Conservation (phyloP, 2,888 invertebrate species). For the Campoplex nolae region DNA sequence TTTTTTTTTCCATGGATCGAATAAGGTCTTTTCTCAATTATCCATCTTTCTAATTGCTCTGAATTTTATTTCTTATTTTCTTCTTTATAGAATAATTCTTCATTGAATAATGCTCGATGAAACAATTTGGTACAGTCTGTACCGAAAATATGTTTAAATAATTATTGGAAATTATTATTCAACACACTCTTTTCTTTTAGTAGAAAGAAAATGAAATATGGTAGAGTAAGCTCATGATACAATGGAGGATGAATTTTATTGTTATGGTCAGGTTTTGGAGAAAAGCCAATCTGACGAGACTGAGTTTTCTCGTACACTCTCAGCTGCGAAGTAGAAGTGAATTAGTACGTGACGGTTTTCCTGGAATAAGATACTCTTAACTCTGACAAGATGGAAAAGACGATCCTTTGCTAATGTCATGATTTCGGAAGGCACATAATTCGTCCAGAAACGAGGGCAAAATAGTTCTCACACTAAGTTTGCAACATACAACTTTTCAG, state of each 20-base stretch:
- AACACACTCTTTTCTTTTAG: not conserved
- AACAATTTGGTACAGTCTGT: not conserved
- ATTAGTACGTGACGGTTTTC: slow-evolving; percentile 36
- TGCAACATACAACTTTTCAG: not conserved
- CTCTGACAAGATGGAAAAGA: not conserved
- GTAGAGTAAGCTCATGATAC: not conserved
- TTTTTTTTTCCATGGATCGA: not conserved
- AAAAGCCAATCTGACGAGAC: slow-evolving; percentile 10
- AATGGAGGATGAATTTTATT: not conserved
- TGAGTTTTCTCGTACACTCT: slow-evolving; percentile 4
- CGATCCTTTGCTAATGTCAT: not conserved
- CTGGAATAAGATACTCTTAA: slow-evolving; percentile 16
- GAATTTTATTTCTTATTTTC: no score
- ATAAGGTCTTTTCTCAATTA: not conserved
- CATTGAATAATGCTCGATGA: not conserved
- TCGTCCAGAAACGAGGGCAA: not conserved
- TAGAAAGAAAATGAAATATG: not conserved
- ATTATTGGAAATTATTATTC: not conserved
- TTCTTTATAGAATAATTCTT: no score
- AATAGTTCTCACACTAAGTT: not conserved
- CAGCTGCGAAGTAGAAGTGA: not conserved
- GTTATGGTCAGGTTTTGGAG: slow-evolving; percentile 22
- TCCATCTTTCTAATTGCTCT: not conserved
- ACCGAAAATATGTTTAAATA: not conserved
- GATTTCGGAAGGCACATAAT: not conserved